Conservation (phyloP, 2,888 invertebrate species). For the Microctonus brassicae region DNA sequence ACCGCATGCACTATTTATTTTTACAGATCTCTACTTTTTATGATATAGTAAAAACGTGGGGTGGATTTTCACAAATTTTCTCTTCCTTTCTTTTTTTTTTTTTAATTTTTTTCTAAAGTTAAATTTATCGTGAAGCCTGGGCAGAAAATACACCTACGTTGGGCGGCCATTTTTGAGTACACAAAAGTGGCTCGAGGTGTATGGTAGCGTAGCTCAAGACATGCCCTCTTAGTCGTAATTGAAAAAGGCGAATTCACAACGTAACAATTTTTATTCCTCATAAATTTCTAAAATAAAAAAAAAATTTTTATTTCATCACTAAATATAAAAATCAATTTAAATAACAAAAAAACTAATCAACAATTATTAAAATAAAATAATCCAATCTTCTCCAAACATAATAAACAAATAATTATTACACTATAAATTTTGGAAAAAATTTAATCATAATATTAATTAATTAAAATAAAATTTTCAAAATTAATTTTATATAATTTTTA, state of each 20-base stretch:
- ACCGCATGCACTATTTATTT: too few relatives aligned
- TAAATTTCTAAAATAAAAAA: background rate
- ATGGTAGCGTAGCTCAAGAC: conserved; percentile 44
- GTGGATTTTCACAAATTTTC: too few relatives aligned
- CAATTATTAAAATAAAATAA: background rate
- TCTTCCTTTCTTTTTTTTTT: background rate
- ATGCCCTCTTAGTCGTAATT: conserved; percentile 58
- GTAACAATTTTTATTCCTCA: background rate
- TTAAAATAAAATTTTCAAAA: background rate
- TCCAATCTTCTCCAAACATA: background rate
- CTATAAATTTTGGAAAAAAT: too few relatives aligned
- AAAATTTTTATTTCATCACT: background rate
- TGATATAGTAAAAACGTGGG: too few relatives aligned
- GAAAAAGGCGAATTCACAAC: conserved; percentile 56
- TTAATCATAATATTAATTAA: too few relatives aligned
- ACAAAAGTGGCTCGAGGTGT: conserved; percentile 27
- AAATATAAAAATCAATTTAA: too few relatives aligned
- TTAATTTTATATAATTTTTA: background rate
- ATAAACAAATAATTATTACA: too few relatives aligned
- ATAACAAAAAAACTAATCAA: background rate
- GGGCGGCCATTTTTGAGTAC: conserved; percentile 31
- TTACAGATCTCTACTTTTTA: too few relatives aligned
- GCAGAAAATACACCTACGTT: background rate
- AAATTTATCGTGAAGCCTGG: background rate
- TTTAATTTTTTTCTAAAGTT: background rate